Percentiles rank a stretch among this genome's conserved stretches.
phyloP scores from a whole-genome alignment of 2,888 invertebrate species.

The Ceramica pisi region DNA sequence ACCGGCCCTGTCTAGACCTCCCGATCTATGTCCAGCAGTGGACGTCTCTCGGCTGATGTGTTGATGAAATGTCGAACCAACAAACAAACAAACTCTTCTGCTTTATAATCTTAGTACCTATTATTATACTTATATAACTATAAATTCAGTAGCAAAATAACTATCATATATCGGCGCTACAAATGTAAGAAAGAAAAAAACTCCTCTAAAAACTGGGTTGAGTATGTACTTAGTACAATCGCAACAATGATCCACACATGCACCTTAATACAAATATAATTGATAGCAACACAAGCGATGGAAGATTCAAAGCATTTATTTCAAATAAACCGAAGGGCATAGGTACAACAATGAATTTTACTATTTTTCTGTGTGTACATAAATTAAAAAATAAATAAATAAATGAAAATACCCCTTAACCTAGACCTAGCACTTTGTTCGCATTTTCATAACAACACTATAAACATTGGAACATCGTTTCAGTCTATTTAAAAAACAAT shows the following conservation, averaged over 20 bases:
- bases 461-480: neutral
- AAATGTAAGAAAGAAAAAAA: neutral
- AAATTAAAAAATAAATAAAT: slow-evolving; percentile 18
- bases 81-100: too few species aligned
- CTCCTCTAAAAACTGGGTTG: slow-evolving; percentile 38
- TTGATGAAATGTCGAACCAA: too few species aligned
- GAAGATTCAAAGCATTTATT: neutral
- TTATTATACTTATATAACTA: too few species aligned
- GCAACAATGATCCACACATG: neutral
- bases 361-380: too few species aligned
- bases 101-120: too few species aligned
- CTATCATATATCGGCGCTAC: too few species aligned
- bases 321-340: neutral
- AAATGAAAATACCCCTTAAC: slow-evolving; percentile 13
- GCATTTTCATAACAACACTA: neutral
- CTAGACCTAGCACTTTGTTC: slow-evolving; percentile 34
- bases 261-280: slow-evolving; percentile 7
- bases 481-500: slow-evolving; percentile 28
- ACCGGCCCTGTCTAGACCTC: too few species aligned
- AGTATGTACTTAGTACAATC: slow-evolving; percentile 10
- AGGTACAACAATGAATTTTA: too few species aligned
- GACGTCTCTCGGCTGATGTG: too few species aligned
- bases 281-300: slow-evolving; percentile 15
- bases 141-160: too few species aligned
- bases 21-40: too few species aligned